A percentile compares a stretch with the other conserved stretches of the same genome.
Conservation (phyloP, 2,888 invertebrate genomes). For the Amblyteles armatorius region DNA sequence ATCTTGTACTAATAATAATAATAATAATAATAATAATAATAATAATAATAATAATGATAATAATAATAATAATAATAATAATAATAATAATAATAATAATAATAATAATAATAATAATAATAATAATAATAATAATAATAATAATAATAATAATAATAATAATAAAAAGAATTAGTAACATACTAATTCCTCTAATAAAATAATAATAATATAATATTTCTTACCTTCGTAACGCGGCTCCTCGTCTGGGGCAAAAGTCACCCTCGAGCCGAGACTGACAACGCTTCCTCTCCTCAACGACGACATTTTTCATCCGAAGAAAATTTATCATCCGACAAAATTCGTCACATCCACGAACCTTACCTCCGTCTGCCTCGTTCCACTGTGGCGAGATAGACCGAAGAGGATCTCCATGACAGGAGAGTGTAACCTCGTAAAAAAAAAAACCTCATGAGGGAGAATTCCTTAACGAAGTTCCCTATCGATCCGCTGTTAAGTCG, state of each 20-base stretch:
- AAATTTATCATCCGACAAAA: conserved; percentile 7
- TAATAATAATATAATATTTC: background rate
- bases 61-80: too few relatives aligned
- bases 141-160: too few relatives aligned
- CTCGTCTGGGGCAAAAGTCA: conserved; percentile 62
- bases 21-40: too few relatives aligned
- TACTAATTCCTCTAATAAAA: too few relatives aligned
- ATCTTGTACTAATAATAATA: too few relatives aligned
- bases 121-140: too few relatives aligned
- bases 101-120: too few relatives aligned
- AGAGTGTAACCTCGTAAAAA: background rate
- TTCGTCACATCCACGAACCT: background rate
- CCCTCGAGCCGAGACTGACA: conserved; percentile 66
- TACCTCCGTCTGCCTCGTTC: background rate
- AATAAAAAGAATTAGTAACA: too few relatives aligned
- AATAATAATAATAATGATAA: too few relatives aligned
- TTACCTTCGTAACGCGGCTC: conserved; percentile 71
- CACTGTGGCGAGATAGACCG: conserved; percentile 3
- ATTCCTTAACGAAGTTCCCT: conserved; percentile 12
- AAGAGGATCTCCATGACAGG: conserved; percentile 17
- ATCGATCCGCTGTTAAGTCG: conserved; percentile 65
- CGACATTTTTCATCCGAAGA: conserved; percentile 60
- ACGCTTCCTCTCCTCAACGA: conserved; percentile 67
- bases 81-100: too few relatives aligned
- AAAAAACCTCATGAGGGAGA: background rate